Base-by-base conservation (phyloP, 1,140 invertebrate genomes). In the Prorops nasuta region DNA sequence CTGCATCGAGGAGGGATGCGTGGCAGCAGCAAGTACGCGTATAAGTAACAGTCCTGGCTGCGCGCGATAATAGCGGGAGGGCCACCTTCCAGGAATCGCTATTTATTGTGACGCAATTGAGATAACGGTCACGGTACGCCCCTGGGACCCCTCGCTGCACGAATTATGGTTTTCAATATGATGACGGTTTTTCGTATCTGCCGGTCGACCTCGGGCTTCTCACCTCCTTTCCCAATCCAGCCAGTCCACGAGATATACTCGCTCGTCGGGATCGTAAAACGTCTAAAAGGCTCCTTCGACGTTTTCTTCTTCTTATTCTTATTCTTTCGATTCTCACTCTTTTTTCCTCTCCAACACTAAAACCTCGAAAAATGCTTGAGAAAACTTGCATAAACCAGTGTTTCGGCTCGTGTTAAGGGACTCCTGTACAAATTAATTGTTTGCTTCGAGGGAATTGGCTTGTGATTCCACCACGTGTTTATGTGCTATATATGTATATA, bases 81-180 rank as follows among this genome's bases (percentile, higher is more conserved):
- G 63, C 70, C 64, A 65, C 67, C 72, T 77, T 77, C 72, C 74
- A 72, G 57, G 72, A 75, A 76, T 75, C 69, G 69, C 72, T 76
- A 76, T 77, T 77, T 76, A 77, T 77, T 75, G 72, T 71, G 72
- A 76, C 72, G 67, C 68, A 67, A 74, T 62, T 70, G 68, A 71
- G 75, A 77, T 76, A 76, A 67, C 64, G 66, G 54, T 66, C 61
- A 67, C 63, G 68, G 62, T 69, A 69, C 66, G 61, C 53, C 54
- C 50, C 53, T 58, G 43, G 47, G 44, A 34, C 54, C 56, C 48
- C 52, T 53, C 49, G 39, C 28, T 20, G 55, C 53, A 69, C 73
- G 72, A 77, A 77, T 76, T 77, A 77, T 75, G 73, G 70, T 75
- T 74, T 72, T 72, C 72, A 76, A 76, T 74, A 74, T 75, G 72